phyloP scores from a whole-genome alignment of 2,113 vertebrate genomes.

The Coturnix japonica region DNA sequence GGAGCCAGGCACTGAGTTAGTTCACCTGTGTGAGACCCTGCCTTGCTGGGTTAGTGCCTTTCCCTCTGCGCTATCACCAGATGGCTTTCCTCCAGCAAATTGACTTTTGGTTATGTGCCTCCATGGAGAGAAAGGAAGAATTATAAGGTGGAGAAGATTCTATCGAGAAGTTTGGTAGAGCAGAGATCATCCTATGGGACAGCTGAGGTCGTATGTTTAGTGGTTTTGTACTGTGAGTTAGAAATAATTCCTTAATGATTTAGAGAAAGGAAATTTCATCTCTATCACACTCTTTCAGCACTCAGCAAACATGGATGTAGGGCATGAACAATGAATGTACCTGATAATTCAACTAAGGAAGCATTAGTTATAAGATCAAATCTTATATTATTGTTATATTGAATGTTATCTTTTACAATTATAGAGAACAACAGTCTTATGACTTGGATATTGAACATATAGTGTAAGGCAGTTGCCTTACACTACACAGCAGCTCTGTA shows the following conservation, averaged over 20 bases:
- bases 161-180: not conserved
- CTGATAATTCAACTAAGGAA: not conserved
- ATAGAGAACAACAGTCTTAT: not conserved
- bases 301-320: not conserved
- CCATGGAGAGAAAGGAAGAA: not conserved
- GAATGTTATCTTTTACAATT: not conserved
- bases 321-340: not conserved
- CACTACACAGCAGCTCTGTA: not conserved
- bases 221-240: not conserved
- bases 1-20: not conserved
- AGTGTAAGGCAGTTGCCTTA: not conserved
- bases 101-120: not conserved
- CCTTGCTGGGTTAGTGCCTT: not conserved
- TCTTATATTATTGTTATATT: not conserved
- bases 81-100: not conserved
- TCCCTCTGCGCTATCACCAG: not conserved
- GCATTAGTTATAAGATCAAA: not conserved
- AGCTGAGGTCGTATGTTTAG: not conserved
- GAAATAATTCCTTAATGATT: not conserved
- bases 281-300: not conserved
- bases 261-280: fast-evolving
- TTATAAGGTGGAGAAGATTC: not conserved
- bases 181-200: not conserved
- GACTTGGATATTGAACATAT: not conserved
- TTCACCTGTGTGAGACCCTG: not conserved